Conservation (phyloP, 2,113 vertebrate genomes). For the Carassius gibelio region DNA sequence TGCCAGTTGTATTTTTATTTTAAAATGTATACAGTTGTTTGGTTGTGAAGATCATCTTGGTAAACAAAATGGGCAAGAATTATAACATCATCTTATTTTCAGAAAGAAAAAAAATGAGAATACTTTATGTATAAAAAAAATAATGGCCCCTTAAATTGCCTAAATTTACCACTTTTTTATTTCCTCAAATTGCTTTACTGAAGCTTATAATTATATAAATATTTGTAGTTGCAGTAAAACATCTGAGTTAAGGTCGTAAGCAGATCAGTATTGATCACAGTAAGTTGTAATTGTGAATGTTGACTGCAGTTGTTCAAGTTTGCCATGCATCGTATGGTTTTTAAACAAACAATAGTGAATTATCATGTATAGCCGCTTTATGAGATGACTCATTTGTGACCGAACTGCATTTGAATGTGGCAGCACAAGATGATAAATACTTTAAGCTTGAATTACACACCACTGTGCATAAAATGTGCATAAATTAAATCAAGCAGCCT, state of each 20-base stretch:
- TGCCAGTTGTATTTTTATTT: too few relatives aligned
- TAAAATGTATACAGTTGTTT: too few relatives aligned
- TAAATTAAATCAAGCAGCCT: not conserved
- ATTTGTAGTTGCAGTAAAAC: not conserved
- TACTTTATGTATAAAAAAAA: too few relatives aligned
- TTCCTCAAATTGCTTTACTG: not conserved
- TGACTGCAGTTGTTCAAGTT: not conserved
- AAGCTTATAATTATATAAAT: not conserved
- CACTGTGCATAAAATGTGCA: not conserved
- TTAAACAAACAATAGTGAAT: not conserved
- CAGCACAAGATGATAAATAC: not conserved
- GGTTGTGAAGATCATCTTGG: too few relatives aligned
- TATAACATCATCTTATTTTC: too few relatives aligned
- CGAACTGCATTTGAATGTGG: not conserved
- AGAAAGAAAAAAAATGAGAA: too few relatives aligned
- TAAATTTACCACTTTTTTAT: too few relatives aligned
- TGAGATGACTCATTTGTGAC: not conserved
- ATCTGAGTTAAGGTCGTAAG: not conserved
- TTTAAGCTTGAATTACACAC: not conserved
- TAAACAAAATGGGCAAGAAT: too few relatives aligned
- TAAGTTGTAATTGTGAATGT: not conserved
- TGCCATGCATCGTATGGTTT: not conserved
- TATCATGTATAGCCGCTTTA: not conserved
- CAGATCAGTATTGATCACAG: not conserved
- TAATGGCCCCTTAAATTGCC: too few relatives aligned